Evolutionary conservation across 2,888 invertebrate genomes (phyloP), one percentile per base, ranked within the genome.

Genomic region (Aleiodes testaceus): DNA sequence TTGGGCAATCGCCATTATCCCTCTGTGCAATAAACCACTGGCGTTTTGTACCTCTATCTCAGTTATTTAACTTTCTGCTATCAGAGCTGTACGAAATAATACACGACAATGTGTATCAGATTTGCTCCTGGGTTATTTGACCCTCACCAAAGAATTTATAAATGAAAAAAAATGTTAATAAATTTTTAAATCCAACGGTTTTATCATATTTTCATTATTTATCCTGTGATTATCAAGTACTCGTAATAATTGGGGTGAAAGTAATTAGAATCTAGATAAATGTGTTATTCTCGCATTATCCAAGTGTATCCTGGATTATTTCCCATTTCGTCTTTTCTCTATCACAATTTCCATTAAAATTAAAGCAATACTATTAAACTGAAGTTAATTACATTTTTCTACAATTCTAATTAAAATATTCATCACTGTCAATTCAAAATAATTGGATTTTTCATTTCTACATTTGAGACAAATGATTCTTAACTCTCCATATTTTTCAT

Each of bases 1-100:
- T 42, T 52, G 53, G 66, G 36, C 44, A 7, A n/a, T 52, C 42
- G 66, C 66, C 53, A 66, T 53, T 52, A 42, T 50, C 20, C 42
- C 52, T 42, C 42, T 36, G 26, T 52, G 66, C 52, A 42, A 52
- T 66, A 66, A 66, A 66, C 66, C 66, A 66, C 53, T 66, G 44
- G 36, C 36, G 66, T 53, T 26, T 53, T 42, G 53, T 52, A 52
- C 52, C 59, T 66, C 42, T 66, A 66, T 53, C 66, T 42, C 42
- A 66, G 66, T 66, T 66, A 66, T 66, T 66, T 42, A 26, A 53
- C 66, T 42, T 42, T 14, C 42, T n/a, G 36, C 11, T 53, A 66
- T 66, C 65, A 65, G 65, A 65, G 30, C 26, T 26, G 26, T 18
- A 42, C 66, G 22, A 36, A 22, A 30, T 65, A 49, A 65, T 65